Conservation (phyloP, 1,140 invertebrate species). For the Trichomalopsis sarcophagae region DNA sequence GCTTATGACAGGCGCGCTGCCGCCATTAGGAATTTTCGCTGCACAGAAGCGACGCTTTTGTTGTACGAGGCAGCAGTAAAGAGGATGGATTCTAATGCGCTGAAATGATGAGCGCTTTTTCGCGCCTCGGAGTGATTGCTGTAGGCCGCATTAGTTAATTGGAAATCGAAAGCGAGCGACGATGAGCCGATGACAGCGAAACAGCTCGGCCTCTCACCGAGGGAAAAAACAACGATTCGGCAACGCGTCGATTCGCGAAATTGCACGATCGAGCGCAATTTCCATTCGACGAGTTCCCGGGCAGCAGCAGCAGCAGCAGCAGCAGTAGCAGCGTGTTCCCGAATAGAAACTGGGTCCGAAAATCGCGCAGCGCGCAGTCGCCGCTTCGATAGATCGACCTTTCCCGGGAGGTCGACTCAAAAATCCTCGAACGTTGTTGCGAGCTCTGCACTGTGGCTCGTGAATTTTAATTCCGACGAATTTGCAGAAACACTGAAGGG, state of each 20-base stretch:
- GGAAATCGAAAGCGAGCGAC: background rate
- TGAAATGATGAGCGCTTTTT: background rate
- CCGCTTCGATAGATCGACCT: slow-evolving; percentile 16
- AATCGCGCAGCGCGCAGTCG: slow-evolving; percentile 19
- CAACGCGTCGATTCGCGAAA: too few species aligned
- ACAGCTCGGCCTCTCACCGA: too few species aligned
- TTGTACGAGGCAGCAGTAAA: background rate
- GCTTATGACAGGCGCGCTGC: too few species aligned
- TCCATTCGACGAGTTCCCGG: background rate
- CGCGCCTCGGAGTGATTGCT: background rate
- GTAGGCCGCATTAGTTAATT: background rate
- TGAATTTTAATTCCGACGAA: too few species aligned
- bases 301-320: background rate
- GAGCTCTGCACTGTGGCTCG: background rate
- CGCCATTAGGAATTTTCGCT: too few species aligned
- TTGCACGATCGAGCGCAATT: background rate
- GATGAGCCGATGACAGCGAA: too few species aligned
- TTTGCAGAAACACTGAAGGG: too few species aligned
- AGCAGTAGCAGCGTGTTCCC: background rate
- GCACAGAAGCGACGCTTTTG: background rate
- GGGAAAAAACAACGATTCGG: background rate
- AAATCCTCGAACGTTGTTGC: slow-evolving; percentile 22
- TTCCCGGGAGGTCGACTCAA: slow-evolving; percentile 20
- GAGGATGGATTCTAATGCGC: background rate
- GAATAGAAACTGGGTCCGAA: slow-evolving; percentile 8